Conservation (phyloP, 2,797 vertebrate genomes). For the Gallinago stenura region DNA sequence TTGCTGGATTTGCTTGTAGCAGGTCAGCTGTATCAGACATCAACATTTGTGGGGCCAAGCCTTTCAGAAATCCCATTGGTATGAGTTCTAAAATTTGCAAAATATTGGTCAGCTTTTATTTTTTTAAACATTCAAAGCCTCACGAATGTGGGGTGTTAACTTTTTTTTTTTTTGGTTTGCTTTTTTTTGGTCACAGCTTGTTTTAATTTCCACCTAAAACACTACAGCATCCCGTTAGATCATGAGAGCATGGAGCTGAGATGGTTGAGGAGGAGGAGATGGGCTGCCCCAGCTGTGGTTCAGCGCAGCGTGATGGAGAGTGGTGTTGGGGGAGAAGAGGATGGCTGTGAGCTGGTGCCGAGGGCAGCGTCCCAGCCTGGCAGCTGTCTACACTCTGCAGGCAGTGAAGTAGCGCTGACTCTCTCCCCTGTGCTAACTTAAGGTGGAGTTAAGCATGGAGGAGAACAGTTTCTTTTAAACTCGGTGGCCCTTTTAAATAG, state of each 20-base stretch:
- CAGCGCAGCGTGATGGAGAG: fast-evolving
- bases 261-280: background rate
- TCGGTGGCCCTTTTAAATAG: background rate
- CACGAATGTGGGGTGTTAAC: background rate
- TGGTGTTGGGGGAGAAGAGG: background rate
- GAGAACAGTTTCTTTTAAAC: background rate
- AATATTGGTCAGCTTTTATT: background rate
- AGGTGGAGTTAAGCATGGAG: background rate
- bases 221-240: background rate
- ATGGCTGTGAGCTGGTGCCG: background rate
- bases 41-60: background rate
- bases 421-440: background rate
- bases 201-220: constrained; percentile 2
- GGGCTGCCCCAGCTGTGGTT: background rate
- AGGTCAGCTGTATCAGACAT: background rate
- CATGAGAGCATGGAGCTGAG: background rate
- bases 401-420: background rate
- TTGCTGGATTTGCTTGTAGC: background rate
- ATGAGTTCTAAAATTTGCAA: background rate
- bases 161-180: background rate
- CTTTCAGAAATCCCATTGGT: background rate
- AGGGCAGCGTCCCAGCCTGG: background rate
- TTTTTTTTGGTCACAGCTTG: background rate
- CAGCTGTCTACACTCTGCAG: background rate
- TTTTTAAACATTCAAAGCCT: background rate